These are phyloP conservation scores for Trochalopteron elliotii DNA, from an alignment of 2,113 vertebrate genomes.

Conservation along the genomic window DNA sequence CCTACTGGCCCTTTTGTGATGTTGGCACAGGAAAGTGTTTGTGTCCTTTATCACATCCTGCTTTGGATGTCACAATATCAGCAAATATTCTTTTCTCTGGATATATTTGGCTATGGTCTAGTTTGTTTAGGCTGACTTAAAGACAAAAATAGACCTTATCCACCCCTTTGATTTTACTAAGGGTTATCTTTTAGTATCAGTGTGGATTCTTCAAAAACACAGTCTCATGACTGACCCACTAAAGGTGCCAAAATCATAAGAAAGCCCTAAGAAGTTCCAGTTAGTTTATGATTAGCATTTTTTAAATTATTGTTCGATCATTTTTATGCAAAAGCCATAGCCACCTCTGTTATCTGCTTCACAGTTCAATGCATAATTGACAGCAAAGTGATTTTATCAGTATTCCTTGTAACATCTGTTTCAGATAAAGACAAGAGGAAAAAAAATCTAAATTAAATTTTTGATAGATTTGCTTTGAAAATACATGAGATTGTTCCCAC, in stretches of 20 bases:
- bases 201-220: background rate
- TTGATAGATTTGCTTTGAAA: background rate
- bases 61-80: background rate
- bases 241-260: background rate
- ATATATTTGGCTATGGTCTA: accelerated
- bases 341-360: background rate
- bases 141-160: background rate
- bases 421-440: background rate
- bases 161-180: background rate
- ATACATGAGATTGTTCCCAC: background rate
- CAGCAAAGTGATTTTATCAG: background rate
- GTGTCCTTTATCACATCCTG: background rate
- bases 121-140: background rate
- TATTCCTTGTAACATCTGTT: background rate
- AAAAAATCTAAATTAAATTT: background rate
- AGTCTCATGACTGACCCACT: background rate
- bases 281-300: background rate
- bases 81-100: background rate
- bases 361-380: background rate
- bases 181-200: background rate
- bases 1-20: accelerated
- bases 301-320: background rate
- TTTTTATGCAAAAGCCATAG: background rate
- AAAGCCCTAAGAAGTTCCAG: background rate
- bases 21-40: background rate